Evolutionary conservation across 2,797 vertebrate genomes (phyloP), one percentile per base, ranked within the genome.

Genomic region (Anisognathus igniventris): DNA sequence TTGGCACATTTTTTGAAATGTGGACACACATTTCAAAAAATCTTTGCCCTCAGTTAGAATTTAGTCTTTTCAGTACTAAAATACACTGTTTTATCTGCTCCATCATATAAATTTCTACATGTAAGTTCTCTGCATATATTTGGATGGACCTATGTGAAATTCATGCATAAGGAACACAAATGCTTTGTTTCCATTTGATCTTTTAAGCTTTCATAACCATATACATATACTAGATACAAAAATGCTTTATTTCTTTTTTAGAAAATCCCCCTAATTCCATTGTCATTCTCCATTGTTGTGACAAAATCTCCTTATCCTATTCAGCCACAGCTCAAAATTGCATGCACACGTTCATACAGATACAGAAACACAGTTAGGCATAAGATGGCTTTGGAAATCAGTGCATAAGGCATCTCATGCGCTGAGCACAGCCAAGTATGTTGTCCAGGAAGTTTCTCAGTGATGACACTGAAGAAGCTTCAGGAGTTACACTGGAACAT

Each of bases 231-330:
- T 73, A 66, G 68, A 77, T 57, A 77, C 25, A 91, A 95, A 75
- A 79, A 70, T 42, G 18, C 6, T 71, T 84, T 60, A 62, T 50
- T 77, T 89, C 33, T 64, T 70, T 45, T 68, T 68, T 62, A 60
- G 33, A 88, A 88, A 92, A 95, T 72, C 78, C 47, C 42, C 31
- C 76, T 91, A 92, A 96, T 95, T 93, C 85, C 72, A 90, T 51
- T 91, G 56, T 91, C 51, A 51, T 66, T 88, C 35, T 53, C 54
- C 66, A 51, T 33, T 92, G 50, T 53, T 91, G 75, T 40, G 35
- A 40, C 50, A 80, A 93, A 92, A 88, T 86, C 79, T 88, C 61
- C 64, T 95, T 76, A 83, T 71, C 33, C 88, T 33, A 50, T 61
- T 85, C 14, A 4, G 45, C 61, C 58, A 65, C 57, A 77, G 72